These are phyloP conservation scores for Rhagium mordax DNA, from an alignment of 2,888 invertebrate genomes.

Conservation along the genomic window DNA sequence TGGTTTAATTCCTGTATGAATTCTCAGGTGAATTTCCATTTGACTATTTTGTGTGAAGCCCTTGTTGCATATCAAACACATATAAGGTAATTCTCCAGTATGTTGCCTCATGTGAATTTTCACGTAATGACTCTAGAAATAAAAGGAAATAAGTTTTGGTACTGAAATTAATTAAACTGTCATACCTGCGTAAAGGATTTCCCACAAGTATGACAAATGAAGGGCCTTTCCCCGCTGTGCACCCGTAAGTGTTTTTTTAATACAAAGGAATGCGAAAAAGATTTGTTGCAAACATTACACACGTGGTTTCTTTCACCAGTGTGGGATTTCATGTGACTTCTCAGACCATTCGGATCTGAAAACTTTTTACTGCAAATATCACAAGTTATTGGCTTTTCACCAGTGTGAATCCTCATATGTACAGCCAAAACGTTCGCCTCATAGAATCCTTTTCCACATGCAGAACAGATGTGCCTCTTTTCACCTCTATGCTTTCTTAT, in stretches of 20 bases:
- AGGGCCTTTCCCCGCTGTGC: conserved; percentile 62
- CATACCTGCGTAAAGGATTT: conserved; percentile 30
- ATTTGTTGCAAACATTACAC: conserved; percentile 60
- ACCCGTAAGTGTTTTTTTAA: conserved; percentile 60
- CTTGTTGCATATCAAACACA: conserved; percentile 60
- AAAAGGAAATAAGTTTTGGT: background rate
- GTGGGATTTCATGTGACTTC: conserved; percentile 56
- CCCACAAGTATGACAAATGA: conserved; percentile 37
- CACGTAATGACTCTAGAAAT: conserved; percentile 63
- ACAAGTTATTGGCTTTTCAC: conserved; percentile 64
- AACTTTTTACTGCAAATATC: conserved; percentile 60
- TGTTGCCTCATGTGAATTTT: conserved; percentile 64
- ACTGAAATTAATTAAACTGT: background rate
- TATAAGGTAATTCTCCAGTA: conserved; percentile 63
- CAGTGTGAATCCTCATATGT: conserved; percentile 64
- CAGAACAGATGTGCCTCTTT: conserved; percentile 62
- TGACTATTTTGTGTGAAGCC: conserved; percentile 63
- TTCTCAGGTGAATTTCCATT: conserved; percentile 61
- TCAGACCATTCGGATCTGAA: conserved; percentile 62
- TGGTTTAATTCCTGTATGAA: conserved; percentile 64
- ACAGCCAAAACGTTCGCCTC: conserved; percentile 63
- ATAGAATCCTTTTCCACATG: conserved; percentile 65
- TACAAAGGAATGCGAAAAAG: conserved; percentile 62
- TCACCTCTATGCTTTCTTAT: conserved; percentile 64
- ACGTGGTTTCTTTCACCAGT: conserved; percentile 61